Evolutionary conservation across 2,113 vertebrate genomes (phyloP), one percentile per base, ranked within the genome.

Genomic region (Rhea pennata): DNA sequence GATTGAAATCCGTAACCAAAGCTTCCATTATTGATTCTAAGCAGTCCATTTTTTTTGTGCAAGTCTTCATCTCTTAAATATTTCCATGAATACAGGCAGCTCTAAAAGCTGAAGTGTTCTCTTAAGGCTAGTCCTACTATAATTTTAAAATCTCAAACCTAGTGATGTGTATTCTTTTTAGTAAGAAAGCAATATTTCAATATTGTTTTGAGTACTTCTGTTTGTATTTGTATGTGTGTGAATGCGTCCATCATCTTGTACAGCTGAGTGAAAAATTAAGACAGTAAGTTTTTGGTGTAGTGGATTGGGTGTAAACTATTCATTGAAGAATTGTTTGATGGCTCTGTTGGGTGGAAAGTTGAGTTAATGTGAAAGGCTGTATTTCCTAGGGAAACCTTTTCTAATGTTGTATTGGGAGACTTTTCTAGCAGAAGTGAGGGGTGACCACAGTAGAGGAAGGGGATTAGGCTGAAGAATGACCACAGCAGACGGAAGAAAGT

Each of bases 321-420:
- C 9, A 12, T 54, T 36, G 56, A 36, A 59, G 66, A 42, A 42
- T 27, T 58, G 20, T 70, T 24, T 33, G 42, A 8, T 27, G 17
- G 44, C 56, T 44, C 0, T 19, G 12, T 10, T 31, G 36, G 20
- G 10, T 23, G 58, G n/a, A 36, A 22, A 13, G 11, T 16, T 22
- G 36, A 67, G 19, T 13, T 69, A 12, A 27, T 0, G 0, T 15
- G 31, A 58, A 53, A 66, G 59, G 21, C 15, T 36, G 8, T 10
- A 8, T 40, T 93, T 90, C 15, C 54, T 29, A n/a, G 61, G 16
- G 46, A 27, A 90, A 78, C 2, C 62, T 48, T 84, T 84, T 65
- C 22, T 77, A 12, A 15, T 31, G 12, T 24, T 5, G 5, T 48
- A 15, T 15, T 39, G 36, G 54, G 33, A 73, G 39, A 29, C 12